These are phyloP conservation scores for Steatornis caripensis DNA, from an alignment of 2,113 vertebrate species.

Conservation along the genomic window DNA sequence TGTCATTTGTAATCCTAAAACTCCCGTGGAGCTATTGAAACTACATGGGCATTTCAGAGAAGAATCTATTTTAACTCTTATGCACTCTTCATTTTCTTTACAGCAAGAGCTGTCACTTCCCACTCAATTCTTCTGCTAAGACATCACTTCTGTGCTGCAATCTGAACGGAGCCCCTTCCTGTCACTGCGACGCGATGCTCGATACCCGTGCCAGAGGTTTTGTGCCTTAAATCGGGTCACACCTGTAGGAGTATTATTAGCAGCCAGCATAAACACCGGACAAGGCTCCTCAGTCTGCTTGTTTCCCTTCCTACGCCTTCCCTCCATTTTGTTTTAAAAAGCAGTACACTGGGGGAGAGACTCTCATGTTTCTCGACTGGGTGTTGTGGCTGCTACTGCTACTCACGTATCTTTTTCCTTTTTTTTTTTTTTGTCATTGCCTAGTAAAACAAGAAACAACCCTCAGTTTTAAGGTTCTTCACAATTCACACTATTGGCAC, in stretches of 20 bases:
- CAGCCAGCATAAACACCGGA: neutral
- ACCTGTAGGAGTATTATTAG: neutral
- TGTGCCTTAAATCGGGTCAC: neutral
- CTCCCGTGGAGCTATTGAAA: constrained; percentile 44
- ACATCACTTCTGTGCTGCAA: neutral
- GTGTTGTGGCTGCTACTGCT: neutral
- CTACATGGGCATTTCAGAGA: constrained; percentile 35
- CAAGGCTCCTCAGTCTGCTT: neutral
- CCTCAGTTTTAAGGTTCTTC: neutral
- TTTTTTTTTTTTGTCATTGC: neutral
- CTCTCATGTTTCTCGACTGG: neutral
- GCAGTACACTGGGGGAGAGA: neutral
- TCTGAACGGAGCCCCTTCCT: neutral
- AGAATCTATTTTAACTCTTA: constrained; percentile 45
- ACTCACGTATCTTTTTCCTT: neutral
- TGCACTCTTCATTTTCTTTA: neutral
- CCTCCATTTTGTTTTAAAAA: neutral
- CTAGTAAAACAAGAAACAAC: neutral
- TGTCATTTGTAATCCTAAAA: constrained; percentile 56
- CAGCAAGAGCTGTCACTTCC: constrained; percentile 57
- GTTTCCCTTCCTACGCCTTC: neutral
- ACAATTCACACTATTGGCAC: neutral
- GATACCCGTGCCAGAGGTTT: neutral
- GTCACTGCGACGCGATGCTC: neutral
- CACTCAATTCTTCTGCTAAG: constrained; percentile 37